These are phyloP conservation scores for Cichlasoma orientale DNA, from an alignment of 2,797 vertebrate species.

Conservation along the genomic window DNA sequence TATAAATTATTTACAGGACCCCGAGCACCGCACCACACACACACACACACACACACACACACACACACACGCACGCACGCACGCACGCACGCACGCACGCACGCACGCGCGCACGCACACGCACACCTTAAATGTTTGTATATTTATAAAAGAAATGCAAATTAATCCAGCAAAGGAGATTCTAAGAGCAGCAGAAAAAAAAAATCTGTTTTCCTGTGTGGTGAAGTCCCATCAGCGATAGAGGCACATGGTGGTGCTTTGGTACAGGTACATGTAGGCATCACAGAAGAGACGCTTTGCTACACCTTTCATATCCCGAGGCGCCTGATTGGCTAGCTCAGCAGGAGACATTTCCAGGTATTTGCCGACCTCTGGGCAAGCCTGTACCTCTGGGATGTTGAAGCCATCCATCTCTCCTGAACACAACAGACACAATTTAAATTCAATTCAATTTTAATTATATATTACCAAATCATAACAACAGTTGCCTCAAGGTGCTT, in stretches of 20 bases:
- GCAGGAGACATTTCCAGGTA: conserved; percentile 84
- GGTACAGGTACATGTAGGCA: conserved; percentile 93
- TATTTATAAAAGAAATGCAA: neutral
- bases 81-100: too few relatives aligned
- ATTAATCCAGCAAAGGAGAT: conserved; percentile 2
- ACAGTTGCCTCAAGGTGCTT: too few relatives aligned
- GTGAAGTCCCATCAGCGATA: conserved; percentile 78
- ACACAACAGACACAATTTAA: neutral
- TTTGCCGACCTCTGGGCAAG: conserved; percentile 85
- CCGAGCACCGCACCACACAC: neutral
- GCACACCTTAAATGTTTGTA: neutral
- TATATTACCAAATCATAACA: too few relatives aligned
- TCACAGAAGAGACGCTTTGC: conserved; percentile 92
- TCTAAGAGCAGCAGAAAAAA: neutral
- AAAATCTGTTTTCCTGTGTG: neutral
- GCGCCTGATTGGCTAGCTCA: conserved; percentile 81
- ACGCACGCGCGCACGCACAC: neutral
- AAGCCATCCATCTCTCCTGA: conserved; percentile 85
- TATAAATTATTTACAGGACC: conserved; percentile 9
- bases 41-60: too few relatives aligned
- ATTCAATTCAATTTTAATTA: too few relatives aligned
- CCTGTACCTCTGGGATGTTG: conserved; percentile 86
- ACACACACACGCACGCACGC: too few relatives aligned
- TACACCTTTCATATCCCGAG: conserved; percentile 89
- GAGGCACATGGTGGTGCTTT: conserved; percentile 85